Evolutionary conservation across 2,888 invertebrate genomes (phyloP), one percentile per base, ranked within the genome.

Genomic region (Cotesia congregata): DNA sequence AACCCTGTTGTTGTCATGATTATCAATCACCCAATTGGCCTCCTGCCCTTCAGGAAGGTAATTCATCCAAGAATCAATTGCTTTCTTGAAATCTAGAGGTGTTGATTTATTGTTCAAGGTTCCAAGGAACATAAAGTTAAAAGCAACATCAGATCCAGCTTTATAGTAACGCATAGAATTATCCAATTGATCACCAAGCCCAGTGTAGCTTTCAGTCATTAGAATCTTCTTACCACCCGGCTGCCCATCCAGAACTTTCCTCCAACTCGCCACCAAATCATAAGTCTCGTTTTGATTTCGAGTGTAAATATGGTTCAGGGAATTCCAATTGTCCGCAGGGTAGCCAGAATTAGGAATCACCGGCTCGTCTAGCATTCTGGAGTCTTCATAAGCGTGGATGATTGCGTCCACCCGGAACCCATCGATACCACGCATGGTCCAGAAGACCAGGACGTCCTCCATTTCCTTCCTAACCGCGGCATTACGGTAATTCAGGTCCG

Each of bases 1-100:
- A 0, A 89, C 87, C n/a, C 91, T 86, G 41, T 85, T 85, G n/a
- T 90, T 90, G 72, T 92, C 92, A 64, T 93, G 90, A 70, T 93
- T 92, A 75, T 91, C 92, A 83, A 94, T 94, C 89, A 94, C 93
- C 94, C 94, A 94, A 83, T 94, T 94, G 0, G 94, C 90, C 92
- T 61, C 93, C 60, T 70, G 60, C 9, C 90, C 90, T 9, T 90
- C 91, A 0, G 93, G 93, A 90, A 93, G 91, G 17, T 90, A 90
- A 0, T 88, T 88, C 84, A 93, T 84, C 93, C 93, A 94, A 2
- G 88, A 88, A 59, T 92, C 90, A 2, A 93, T 90, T 0, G 88
- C 83, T 0, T 82, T 80, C 60, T 91, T 91, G 75, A 93, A 92
- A 64, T 92, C 90, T 6, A 85, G 78, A 0, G 93, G 93, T 15